Evolutionary conservation across 2,888 invertebrate species (phyloP).

Genomic region (Odontocerum albicorne): DNA sequence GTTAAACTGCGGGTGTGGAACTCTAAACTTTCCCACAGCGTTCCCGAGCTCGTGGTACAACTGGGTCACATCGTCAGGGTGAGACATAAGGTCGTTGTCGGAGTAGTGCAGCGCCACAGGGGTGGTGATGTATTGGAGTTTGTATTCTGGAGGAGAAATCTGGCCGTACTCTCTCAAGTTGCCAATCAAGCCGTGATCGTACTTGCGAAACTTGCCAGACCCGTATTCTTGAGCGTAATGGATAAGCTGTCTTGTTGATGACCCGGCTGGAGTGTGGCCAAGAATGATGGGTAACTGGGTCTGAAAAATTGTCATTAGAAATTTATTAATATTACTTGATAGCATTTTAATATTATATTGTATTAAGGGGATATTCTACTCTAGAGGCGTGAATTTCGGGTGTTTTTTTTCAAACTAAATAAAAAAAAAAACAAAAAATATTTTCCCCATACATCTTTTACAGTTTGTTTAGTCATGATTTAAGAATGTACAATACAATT

Average conservation of each 20-base stretch:
- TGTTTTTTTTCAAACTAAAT: too few relatives aligned
- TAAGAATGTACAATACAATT: too few relatives aligned
- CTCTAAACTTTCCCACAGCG: constrained; percentile 50
- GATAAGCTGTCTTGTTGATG: constrained; percentile 52
- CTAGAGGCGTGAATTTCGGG: too few relatives aligned
- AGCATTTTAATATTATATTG: too few relatives aligned
- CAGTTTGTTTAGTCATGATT: too few relatives aligned
- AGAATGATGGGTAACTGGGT: constrained; percentile 56
- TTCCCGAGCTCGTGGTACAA: constrained; percentile 48
- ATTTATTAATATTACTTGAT: too few relatives aligned
- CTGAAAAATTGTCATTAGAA: constrained; percentile 42
- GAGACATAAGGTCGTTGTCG: constrained; percentile 56
- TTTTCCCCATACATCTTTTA: too few relatives aligned
- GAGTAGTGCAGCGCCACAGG: constrained; percentile 57
- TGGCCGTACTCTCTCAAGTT: constrained; percentile 54
- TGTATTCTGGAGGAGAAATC: constrained; percentile 54
- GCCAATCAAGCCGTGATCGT: constrained; percentile 50
- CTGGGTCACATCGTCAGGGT: constrained; percentile 49
- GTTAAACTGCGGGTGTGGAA: constrained; percentile 52
- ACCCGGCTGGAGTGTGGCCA: constrained; percentile 56
- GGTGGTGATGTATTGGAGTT: constrained; percentile 48
- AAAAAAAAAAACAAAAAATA: too few relatives aligned
- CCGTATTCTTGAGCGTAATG: constrained; percentile 55
- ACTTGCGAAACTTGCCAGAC: constrained; percentile 53
- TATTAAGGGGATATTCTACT: too few relatives aligned